Base-by-base conservation (phyloP, 2,113 vertebrate species). In the Hippocampus comes region DNA sequence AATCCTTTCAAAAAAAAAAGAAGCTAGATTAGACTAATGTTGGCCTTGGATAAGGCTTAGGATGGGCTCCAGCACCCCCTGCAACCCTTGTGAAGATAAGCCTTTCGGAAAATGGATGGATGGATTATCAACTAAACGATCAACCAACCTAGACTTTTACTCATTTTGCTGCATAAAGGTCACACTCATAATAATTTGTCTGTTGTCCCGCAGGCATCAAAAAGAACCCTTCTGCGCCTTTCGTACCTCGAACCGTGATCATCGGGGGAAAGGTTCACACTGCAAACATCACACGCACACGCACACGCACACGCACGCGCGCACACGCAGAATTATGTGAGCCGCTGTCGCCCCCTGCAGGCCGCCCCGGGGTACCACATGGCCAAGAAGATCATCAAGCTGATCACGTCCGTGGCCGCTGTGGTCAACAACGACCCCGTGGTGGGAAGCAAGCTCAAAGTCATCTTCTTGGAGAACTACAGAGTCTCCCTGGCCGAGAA, bases 391-490 rank as follows among this genome's bases (percentile, higher is more conserved):
- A 98, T 98, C 87, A 97, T 99, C 86, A 96, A 93, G 70, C 93
- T 99, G 56, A 96, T 99, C 77, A 99, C 96, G 0, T 88, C 97
- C 0, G 95, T 99, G 68, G 96, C 89, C 65, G 91, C 95, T 0
- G 94, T 96, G 77, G 94, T 98, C 70, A 99, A 99, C 82, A 95
- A 93, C 0, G 97, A 99, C 87, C 94, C 95, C 0, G 0, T 89
- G 64, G 91, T 99, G 73, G 96, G 96, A 27, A 86, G 71, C 91
- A 98, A 97, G 84, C 90, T 99, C 86, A 99, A 97, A 80, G 94
- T 98, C 86, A 95, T 98, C 88, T 99, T 87, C 87, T 82, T 99
- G 89, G 96, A 98, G 90, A 98, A 99, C 92, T 99, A 99, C 91
- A 92, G 95, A 68, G 97, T 99, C 21, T 97, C 96, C 0, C 90